These are phyloP conservation scores for Ferrisia virgata DNA, from an alignment of 2,888 invertebrate genomes.

Conservation along the genomic window DNA sequence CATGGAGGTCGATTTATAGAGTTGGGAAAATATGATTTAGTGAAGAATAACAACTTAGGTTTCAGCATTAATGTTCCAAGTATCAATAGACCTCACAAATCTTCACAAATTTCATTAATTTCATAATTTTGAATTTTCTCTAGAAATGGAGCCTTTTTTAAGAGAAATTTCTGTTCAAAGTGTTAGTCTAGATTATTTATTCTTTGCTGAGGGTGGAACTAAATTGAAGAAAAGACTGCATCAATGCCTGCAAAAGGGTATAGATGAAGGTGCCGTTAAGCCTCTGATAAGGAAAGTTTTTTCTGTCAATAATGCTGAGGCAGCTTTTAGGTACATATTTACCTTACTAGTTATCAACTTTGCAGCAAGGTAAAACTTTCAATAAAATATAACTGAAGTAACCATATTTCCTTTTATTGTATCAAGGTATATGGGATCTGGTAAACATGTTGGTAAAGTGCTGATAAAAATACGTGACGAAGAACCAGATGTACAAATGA, in stretches of 20 bases:
- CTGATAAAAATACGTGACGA: conserved; percentile 57
- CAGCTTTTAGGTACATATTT: conserved; percentile 61
- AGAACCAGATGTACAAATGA: conserved; percentile 53
- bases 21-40: conserved; percentile 57
- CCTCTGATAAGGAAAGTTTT: conserved; percentile 68
- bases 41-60: not conserved
- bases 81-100: too few species aligned
- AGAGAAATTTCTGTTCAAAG: too few species aligned
- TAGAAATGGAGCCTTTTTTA: too few species aligned
- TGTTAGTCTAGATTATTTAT: too few species aligned
- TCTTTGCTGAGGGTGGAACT: too few species aligned
- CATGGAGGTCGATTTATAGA: conserved; percentile 70
- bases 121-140: too few species aligned
- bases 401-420: too few species aligned
- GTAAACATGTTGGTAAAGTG: conserved; percentile 80
- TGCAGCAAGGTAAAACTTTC: not conserved
- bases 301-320: conserved; percentile 63
- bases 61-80: too few species aligned
- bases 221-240: too few species aligned
- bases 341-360: not conserved
- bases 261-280: conserved; percentile 64
- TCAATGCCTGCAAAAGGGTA: conserved; percentile 58
- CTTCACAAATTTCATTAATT: too few species aligned
- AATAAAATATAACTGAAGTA: too few species aligned
- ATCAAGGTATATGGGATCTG: conserved; percentile 58